Conservation (phyloP, 1,140 invertebrate species). For the Saxidomus purpurata region DNA sequence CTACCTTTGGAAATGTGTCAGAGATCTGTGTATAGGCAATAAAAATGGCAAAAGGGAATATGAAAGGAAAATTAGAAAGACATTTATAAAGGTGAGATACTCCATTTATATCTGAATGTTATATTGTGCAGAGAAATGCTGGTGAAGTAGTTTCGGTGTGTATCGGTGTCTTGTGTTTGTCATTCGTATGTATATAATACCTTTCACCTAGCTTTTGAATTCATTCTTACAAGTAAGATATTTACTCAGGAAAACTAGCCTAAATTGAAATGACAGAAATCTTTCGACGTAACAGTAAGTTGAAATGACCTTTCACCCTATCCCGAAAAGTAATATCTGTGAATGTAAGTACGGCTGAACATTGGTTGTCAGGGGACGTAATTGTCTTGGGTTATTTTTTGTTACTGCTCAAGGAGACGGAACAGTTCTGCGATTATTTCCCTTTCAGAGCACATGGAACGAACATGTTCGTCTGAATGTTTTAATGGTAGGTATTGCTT, state of each 20-base stretch:
- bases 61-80: slow-evolving; percentile 79
- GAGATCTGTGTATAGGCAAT: slow-evolving; percentile 71
- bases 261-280: too few species aligned
- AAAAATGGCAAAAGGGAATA: slow-evolving; percentile 73
- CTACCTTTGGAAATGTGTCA: slow-evolving; percentile 78
- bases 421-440: neutral
- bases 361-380: too few species aligned
- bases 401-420: neutral
- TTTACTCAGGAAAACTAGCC: too few species aligned
- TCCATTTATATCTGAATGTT: neutral
- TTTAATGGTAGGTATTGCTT: slow-evolving; percentile 6
- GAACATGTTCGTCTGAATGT: neutral
- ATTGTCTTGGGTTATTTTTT: too few species aligned
- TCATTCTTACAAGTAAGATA: too few species aligned
- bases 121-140: neutral
- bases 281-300: too few species aligned
- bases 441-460: neutral
- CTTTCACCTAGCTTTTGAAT: too few species aligned
- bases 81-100: slow-evolving; percentile 83
- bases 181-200: too few species aligned
- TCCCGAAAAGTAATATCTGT: too few species aligned
- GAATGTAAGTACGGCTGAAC: too few species aligned
- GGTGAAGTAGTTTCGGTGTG: too few species aligned
- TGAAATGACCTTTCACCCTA: too few species aligned
- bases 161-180: neutral